phyloP scores from a whole-genome alignment of 64 coral and sea anemone genomes.

The Montipora cactus region DNA sequence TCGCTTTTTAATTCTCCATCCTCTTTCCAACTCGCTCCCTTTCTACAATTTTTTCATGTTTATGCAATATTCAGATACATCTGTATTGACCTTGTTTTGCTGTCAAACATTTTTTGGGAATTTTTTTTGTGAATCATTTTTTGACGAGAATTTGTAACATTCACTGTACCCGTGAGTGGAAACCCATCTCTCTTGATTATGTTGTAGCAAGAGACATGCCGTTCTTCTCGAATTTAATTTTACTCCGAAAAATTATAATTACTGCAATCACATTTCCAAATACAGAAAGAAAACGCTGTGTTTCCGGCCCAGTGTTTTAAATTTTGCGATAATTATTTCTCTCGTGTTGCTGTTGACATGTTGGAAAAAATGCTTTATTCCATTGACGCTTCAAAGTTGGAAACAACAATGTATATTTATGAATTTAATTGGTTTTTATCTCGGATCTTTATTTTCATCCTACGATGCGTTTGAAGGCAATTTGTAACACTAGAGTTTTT shows the following conservation, averaged over 20 bases:
- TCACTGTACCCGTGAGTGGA: neutral
- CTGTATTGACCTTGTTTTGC: neutral
- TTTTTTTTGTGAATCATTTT: neutral
- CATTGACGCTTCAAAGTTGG: neutral
- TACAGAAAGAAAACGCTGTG: neutral
- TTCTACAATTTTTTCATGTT: slow-evolving; percentile 8
- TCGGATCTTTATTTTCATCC: neutral
- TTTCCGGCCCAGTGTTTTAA: neutral
- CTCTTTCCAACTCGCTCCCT: neutral
- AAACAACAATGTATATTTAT: slow-evolving; percentile 45
- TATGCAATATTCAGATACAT: slow-evolving; percentile 28
- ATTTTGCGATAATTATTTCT: neutral
- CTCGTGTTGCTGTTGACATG: neutral
- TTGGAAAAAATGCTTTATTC: neutral
- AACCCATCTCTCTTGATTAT: neutral
- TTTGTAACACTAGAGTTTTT: neutral
- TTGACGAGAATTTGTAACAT: neutral
- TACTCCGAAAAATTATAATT: slow-evolving; percentile 13
- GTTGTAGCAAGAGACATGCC: neutral
- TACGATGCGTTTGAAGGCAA: neutral
- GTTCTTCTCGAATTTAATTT: slow-evolving; percentile 3
- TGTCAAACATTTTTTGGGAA: slow-evolving; percentile 7
- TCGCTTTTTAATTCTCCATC: neutral
- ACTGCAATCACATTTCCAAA: neutral
- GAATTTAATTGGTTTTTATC: neutral